Evolutionary conservation across 2,888 invertebrate genomes (phyloP).

Genomic region (Subacronicta megacephala): DNA sequence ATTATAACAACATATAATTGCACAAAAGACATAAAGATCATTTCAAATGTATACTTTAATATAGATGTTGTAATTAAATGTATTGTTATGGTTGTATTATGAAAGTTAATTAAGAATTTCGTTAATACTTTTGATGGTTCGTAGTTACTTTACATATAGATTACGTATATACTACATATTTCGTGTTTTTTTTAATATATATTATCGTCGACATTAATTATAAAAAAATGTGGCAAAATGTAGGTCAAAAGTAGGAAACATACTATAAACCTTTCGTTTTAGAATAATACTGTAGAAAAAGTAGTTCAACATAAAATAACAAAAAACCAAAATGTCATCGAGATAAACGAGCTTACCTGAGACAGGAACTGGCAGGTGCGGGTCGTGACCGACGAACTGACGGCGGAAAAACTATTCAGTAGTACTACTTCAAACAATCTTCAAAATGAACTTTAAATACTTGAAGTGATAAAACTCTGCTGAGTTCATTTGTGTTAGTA

Average conservation of each 20-base stretch:
- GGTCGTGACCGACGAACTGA: slow-evolving; percentile 31
- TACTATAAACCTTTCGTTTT: too few relatives aligned
- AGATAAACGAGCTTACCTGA: slow-evolving; percentile 48
- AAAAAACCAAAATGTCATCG: slow-evolving; percentile 26
- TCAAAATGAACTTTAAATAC: not conserved
- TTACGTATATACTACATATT: too few relatives aligned
- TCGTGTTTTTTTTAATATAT: too few relatives aligned
- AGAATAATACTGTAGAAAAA: slow-evolving; percentile 26
- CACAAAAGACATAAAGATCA: slow-evolving; percentile 10
- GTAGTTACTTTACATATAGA: too few relatives aligned
- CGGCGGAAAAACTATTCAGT: slow-evolving; percentile 7
- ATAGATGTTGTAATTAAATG: slow-evolving; percentile 19
- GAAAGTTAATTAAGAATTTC: slow-evolving; percentile 23
- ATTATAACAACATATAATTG: slow-evolving; percentile 40
- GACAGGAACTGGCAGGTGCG: slow-evolving; percentile 45
- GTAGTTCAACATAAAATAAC: not conserved
- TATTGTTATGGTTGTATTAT: too few relatives aligned
- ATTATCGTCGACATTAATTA: too few relatives aligned
- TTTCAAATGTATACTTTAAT: slow-evolving; percentile 23
- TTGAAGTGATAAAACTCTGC: too few relatives aligned
- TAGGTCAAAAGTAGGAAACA: too few relatives aligned
- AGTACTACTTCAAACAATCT: slow-evolving; percentile 5
- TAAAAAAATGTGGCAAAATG: too few relatives aligned
- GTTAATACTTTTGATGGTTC: too few relatives aligned
- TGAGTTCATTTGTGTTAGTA: too few relatives aligned